Percentiles rank a stretch among this genome's conserved stretches.
These are phyloP conservation scores for Pemphredon lugubris DNA, from an alignment of 2,888 invertebrate genomes.

Conservation along the genomic window DNA sequence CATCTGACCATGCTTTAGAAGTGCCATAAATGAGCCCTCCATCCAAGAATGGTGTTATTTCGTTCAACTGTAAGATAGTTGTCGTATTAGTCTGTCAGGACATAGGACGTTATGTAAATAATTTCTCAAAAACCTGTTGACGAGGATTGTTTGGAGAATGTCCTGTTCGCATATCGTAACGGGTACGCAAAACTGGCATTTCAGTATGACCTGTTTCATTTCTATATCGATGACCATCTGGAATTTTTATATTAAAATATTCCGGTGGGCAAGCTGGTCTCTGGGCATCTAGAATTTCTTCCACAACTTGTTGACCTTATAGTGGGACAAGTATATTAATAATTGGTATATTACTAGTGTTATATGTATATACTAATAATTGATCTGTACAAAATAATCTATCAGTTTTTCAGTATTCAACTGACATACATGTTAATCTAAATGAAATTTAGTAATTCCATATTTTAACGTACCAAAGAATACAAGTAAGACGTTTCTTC, in stretches of 20 bases:
- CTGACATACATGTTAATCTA: no score
- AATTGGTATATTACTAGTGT: not conserved
- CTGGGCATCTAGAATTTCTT: conserved; percentile 85
- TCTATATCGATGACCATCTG: conserved; percentile 79
- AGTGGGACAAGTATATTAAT: not conserved
- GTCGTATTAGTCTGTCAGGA: not conserved
- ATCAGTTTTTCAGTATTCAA: not conserved
- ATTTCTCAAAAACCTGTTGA: conserved; percentile 81
- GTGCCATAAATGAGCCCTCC: conserved; percentile 85
- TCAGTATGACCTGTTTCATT: conserved; percentile 72
- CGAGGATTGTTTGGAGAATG: conserved; percentile 84
- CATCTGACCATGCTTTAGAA: conserved; percentile 84
- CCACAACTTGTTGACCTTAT: conserved; percentile 84
- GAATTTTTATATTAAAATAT: conserved; percentile 84
- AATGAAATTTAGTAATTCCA: not conserved
- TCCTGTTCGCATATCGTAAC: conserved; percentile 83
- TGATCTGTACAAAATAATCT: conserved; percentile 2
- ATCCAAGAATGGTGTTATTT: conserved; percentile 85
- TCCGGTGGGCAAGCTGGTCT: conserved; percentile 84
- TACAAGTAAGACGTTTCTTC: conserved; percentile 83
- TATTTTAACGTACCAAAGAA: conserved; percentile 83
- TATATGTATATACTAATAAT: not conserved
- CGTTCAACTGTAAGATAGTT: conserved; percentile 81
- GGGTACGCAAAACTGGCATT: conserved; percentile 83
- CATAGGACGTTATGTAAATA: not conserved